phyloP scores from a whole-genome alignment of 2,888 invertebrate species.

The Scaptodrosophila latifasciaeformis region DNA sequence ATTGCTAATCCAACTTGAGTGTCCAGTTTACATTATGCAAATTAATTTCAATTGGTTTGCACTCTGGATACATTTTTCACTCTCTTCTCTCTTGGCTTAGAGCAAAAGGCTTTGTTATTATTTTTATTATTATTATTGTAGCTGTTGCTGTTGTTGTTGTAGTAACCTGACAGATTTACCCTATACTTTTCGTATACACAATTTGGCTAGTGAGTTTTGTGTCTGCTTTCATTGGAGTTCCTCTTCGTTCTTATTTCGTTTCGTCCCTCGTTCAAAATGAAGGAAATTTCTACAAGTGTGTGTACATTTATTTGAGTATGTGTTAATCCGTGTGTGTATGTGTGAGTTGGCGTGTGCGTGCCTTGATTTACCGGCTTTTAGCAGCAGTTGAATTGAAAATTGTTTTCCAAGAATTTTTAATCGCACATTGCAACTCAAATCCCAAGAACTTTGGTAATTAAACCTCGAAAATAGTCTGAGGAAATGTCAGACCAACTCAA shows the following conservation, averaged over 20 bases:
- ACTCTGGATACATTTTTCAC: constrained; percentile 45
- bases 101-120: constrained; percentile 6
- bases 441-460: too few species aligned
- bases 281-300: constrained; percentile 20
- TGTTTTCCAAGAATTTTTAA: constrained; percentile 63
- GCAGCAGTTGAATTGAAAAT: constrained; percentile 36
- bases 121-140: constrained; percentile 25
- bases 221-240: constrained; percentile 16
- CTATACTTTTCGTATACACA: constrained; percentile 50
- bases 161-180: constrained; percentile 21
- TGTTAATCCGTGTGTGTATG: constrained; percentile 10
- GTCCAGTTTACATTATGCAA: constrained; percentile 64
- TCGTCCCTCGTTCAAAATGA: too few species aligned
- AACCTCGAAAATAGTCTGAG: too few species aligned
- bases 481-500: too few species aligned
- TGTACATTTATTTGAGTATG: constrained; percentile 23
- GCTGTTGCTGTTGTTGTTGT: constrained; percentile 20
- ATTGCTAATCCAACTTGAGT: constrained; percentile 45
- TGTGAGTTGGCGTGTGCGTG: constrained; percentile 22
- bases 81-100: background rate
- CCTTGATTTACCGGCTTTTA: constrained; percentile 56
- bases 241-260: constrained; percentile 18
- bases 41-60: constrained; percentile 68
- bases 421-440: constrained; percentile 39
- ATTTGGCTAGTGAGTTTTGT: constrained; percentile 28